Conservation (phyloP, 2,797 vertebrate genomes). For the Craterocephalus amniculus region DNA sequence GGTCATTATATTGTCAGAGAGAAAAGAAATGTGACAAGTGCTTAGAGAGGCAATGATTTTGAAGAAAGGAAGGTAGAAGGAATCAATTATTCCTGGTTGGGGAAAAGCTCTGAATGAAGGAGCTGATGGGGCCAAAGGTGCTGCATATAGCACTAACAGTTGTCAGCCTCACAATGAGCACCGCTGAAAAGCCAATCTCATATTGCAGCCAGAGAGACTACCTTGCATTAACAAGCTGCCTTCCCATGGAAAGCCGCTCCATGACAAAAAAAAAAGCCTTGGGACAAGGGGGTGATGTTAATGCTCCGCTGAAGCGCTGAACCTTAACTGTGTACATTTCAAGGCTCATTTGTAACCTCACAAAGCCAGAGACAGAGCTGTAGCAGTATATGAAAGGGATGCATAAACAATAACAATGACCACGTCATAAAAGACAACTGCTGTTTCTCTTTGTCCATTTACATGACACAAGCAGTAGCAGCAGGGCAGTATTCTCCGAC, state of each 20-base stretch:
- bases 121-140: slow-evolving; percentile 81
- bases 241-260: slow-evolving; percentile 70
- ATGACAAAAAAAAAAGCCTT: slow-evolving; percentile 72
- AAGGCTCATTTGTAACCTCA: slow-evolving; percentile 74
- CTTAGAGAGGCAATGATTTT: slow-evolving; percentile 55
- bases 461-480: slow-evolving; percentile 47
- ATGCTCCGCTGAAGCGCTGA: slow-evolving; percentile 69
- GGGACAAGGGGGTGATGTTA: slow-evolving; percentile 80
- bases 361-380: slow-evolving; percentile 60
- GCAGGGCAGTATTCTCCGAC: slow-evolving; percentile 33
- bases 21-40: slow-evolving; percentile 50
- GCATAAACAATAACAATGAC: slow-evolving; percentile 71
- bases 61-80: slow-evolving; percentile 37
- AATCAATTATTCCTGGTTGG: slow-evolving; percentile 75
- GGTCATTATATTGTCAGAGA: slow-evolving; percentile 69
- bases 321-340: slow-evolving; percentile 79
- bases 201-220: slow-evolving; percentile 79
- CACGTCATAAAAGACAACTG: slow-evolving; percentile 61
- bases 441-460: slow-evolving; percentile 57
- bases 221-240: slow-evolving; percentile 77
- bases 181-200: slow-evolving; percentile 82
- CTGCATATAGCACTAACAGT: slow-evolving; percentile 82
- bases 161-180: slow-evolving; percentile 83
- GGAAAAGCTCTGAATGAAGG: slow-evolving; percentile 71
- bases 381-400: slow-evolving; percentile 49